A percentile compares a stretch with the other conserved stretches of the same genome.
Conservation (phyloP, 2,797 vertebrate species). For the Rallus crepitans region DNA sequence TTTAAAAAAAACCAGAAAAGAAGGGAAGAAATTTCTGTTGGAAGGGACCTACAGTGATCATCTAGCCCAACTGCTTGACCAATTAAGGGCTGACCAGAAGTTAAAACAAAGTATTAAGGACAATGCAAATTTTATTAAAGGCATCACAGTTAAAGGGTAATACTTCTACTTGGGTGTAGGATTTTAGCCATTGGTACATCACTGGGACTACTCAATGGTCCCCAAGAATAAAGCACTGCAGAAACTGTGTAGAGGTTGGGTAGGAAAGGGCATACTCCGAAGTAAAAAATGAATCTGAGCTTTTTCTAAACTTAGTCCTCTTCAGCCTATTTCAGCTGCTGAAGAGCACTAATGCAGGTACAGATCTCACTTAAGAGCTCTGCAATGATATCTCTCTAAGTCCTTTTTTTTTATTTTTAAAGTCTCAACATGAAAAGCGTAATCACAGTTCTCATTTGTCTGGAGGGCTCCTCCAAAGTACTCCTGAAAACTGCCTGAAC, state of each 20-base stretch:
- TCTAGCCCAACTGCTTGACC: background rate
- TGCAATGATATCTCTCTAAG: background rate
- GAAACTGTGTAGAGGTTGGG: background rate
- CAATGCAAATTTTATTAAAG: background rate
- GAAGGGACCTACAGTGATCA: rapidly evolving
- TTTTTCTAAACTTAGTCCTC: background rate
- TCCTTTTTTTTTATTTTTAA: background rate
- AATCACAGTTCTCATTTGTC: background rate
- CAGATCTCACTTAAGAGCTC: background rate
- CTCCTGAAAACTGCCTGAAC: background rate
- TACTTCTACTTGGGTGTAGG: rapidly evolving
- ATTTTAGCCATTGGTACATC: background rate
- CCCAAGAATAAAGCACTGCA: background rate
- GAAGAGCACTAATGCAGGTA: background rate
- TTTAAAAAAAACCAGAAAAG: too few species aligned
- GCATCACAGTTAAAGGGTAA: background rate
- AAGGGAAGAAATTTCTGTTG: background rate
- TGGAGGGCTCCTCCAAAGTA: background rate
- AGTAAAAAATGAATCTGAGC: background rate
- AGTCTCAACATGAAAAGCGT: background rate
- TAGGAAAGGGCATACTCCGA: background rate
- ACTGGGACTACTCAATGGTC: background rate
- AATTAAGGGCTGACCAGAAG: background rate
- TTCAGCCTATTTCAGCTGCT: background rate
- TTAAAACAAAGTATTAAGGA: background rate